Evolutionary conservation across 2,888 invertebrate genomes (phyloP).

Genomic region (Hydroisotoma schaefferi): DNA sequence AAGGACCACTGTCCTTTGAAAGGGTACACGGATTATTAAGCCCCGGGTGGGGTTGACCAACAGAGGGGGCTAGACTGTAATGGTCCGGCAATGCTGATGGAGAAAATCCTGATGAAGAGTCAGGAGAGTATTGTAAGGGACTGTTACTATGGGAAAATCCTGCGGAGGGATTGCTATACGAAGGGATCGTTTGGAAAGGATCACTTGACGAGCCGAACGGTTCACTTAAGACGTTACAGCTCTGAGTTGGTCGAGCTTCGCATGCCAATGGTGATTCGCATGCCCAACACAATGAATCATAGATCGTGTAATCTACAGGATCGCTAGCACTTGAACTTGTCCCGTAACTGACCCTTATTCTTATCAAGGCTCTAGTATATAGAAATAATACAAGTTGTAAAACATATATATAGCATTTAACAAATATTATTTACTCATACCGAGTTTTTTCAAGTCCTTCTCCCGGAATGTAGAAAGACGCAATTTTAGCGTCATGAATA

Average conservation of each 20-base stretch:
- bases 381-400: not conserved
- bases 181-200: slow-evolving; percentile 39
- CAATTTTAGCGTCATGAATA: slow-evolving; percentile 48
- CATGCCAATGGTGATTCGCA: slow-evolving; percentile 42
- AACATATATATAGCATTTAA: not conserved
- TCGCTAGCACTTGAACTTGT: slow-evolving; percentile 37
- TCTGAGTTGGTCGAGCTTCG: slow-evolving; percentile 44
- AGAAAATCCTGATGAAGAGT: slow-evolving; percentile 30
- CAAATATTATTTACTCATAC: slow-evolving; percentile 19
- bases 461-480: slow-evolving; percentile 48
- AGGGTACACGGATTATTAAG: slow-evolving; percentile 40
- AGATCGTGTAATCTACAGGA: slow-evolving; percentile 44
- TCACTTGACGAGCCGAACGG: slow-evolving; percentile 42
- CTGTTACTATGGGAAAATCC: slow-evolving; percentile 43
- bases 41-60: slow-evolving; percentile 42
- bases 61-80: not conserved
- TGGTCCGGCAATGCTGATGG: slow-evolving; percentile 19
- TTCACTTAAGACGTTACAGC: slow-evolving; percentile 47
- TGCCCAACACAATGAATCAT: slow-evolving; percentile 46
- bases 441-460: slow-evolving; percentile 48
- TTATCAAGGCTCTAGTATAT: slow-evolving; percentile 37
- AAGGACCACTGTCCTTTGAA: slow-evolving; percentile 44
- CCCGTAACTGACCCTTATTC: slow-evolving; percentile 44
- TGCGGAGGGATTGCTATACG: slow-evolving; percentile 38
- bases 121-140: slow-evolving; percentile 43